phyloP scores from a whole-genome alignment of 2,797 vertebrate species.

The Amazona finschi region DNA sequence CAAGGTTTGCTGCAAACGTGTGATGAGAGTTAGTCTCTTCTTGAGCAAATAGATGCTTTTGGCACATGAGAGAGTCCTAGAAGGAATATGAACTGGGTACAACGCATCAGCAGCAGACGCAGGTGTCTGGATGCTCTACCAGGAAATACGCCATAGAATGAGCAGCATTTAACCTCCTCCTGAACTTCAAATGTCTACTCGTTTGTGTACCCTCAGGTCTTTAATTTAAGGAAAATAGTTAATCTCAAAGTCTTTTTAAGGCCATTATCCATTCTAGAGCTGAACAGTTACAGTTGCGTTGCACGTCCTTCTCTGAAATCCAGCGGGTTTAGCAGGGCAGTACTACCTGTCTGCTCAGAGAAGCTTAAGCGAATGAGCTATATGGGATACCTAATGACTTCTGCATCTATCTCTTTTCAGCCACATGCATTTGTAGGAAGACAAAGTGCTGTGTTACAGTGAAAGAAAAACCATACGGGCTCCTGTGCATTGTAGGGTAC shows the following conservation, averaged over 20 bases:
- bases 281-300: fast-evolving
- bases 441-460: neutral
- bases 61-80: neutral
- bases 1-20: neutral
- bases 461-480: slow-evolving; percentile 8
- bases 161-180: neutral
- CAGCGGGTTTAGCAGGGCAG: neutral
- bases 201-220: neutral
- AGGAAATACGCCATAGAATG: neutral
- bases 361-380: neutral
- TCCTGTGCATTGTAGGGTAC: slow-evolving; percentile 60
- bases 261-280: neutral
- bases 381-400: neutral
- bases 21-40: neutral
- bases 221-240: neutral
- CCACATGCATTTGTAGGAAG: slow-evolving; percentile 17
- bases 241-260: neutral
- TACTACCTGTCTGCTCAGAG: neutral
- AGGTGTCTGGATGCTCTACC: neutral
- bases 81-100: neutral
- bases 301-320: neutral
- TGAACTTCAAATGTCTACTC: neutral
- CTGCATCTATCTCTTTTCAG: slow-evolving; percentile 24
- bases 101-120: neutral
- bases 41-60: neutral